phyloP scores from a whole-genome alignment of 1,140 invertebrate genomes.

The Batillaria attramentaria region DNA sequence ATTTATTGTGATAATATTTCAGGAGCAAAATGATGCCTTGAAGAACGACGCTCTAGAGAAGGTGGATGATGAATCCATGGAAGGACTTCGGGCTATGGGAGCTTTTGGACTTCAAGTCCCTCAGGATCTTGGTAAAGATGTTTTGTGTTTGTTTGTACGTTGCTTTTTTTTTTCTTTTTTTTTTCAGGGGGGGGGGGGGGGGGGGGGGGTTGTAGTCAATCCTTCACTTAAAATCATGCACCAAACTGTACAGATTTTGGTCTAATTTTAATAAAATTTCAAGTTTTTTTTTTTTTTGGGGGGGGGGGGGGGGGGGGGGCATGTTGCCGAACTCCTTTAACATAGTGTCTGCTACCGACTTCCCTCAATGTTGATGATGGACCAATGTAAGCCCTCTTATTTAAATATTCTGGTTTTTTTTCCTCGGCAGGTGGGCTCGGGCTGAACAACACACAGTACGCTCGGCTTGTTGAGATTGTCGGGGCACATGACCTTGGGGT shows the following conservation, averaged over 20 bases:
- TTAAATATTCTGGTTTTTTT: too few relatives aligned
- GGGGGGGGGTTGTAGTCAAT: background rate
- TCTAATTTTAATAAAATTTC: too few relatives aligned
- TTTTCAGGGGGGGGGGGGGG: background rate
- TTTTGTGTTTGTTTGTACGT: background rate
- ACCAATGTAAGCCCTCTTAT: background rate
- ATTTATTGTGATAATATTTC: conserved; percentile 26
- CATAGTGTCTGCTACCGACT: background rate
- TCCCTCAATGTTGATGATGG: background rate
- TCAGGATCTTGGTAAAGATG: conserved; percentile 68
- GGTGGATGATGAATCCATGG: conserved; percentile 76
- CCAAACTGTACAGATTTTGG: background rate
- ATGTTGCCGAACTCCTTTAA: background rate
- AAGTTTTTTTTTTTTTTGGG: too few relatives aligned
- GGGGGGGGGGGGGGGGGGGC: too few relatives aligned
- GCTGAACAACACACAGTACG: conserved; percentile 94
- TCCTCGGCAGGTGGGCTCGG: conserved; percentile 72
- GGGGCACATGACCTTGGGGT: conserved; percentile 84
- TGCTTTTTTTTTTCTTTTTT: conserved; percentile 13
- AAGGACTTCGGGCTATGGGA: conserved; percentile 90
- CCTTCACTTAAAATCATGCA: background rate
- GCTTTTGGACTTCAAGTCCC: conserved; percentile 94
- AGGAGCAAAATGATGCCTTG: conserved; percentile 77
- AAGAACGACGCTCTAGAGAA: conserved; percentile 76
- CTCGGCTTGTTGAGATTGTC: conserved; percentile 91